These are phyloP conservation scores for Aphyosemion australe DNA, from an alignment of 2,113 vertebrate species.

Conservation along the genomic window DNA sequence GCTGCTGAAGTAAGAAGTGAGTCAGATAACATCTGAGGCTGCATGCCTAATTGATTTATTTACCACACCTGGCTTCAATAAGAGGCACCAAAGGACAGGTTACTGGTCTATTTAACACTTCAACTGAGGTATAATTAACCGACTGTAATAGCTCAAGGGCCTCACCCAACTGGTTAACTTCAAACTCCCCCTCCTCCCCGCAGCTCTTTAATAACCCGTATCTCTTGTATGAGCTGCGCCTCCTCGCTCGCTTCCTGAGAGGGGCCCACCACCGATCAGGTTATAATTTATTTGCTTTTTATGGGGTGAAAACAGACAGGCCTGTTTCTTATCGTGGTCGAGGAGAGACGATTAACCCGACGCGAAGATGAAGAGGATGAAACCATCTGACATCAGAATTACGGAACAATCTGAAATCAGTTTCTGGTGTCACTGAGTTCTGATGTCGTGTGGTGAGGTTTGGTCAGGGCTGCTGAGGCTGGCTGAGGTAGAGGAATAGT, in stretches of 20 bases:
- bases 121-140: constrained; percentile 65
- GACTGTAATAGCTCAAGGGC: constrained; percentile 52
- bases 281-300: constrained; percentile 51
- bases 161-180: constrained; percentile 64
- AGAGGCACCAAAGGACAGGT: constrained; percentile 52
- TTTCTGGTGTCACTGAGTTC: background rate
- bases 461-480: constrained; percentile 24
- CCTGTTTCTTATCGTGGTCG: constrained; percentile 24
- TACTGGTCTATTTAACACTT: constrained; percentile 70
- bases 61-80: constrained; percentile 70
- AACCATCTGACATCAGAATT: constrained; percentile 18
- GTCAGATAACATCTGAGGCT: constrained; percentile 28
- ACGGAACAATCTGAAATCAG: background rate
- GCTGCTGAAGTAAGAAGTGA: constrained; percentile 26
- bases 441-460: constrained; percentile 34
- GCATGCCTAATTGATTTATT: constrained; percentile 65
- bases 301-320: constrained; percentile 3
- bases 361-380: background rate
- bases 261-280: constrained; percentile 43
- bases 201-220: constrained; percentile 65
- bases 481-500: background rate
- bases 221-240: constrained; percentile 56
- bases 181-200: constrained; percentile 27
- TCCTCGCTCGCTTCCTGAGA: constrained; percentile 60
- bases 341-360: constrained; percentile 7